Conservation (phyloP, 2,797 vertebrate species). For the Rhinichthys osculus region DNA sequence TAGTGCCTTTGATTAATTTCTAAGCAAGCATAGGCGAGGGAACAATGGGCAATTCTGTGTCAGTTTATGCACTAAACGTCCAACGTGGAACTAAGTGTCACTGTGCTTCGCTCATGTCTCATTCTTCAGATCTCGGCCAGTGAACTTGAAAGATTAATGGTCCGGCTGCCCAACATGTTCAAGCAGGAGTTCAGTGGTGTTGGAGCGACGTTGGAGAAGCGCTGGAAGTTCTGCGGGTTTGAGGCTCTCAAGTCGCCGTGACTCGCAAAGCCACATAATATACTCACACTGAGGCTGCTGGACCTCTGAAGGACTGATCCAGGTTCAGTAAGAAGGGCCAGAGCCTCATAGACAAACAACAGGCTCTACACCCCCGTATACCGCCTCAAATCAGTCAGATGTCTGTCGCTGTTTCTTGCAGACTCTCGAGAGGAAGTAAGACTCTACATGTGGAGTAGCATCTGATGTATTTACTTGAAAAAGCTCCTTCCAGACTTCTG, state of each 20-base stretch:
- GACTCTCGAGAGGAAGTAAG: conserved; percentile 44
- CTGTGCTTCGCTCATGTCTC: not conserved
- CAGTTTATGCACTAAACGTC: not conserved
- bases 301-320: conserved; percentile 50
- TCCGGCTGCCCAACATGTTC: conserved; percentile 92
- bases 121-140: conserved; percentile 86
- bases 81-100: not conserved
- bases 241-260: conserved; percentile 89
- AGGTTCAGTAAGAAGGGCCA: conserved; percentile 37
- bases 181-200: conserved; percentile 95
- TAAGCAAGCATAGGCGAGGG: not conserved
- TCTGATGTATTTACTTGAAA: conserved; percentile 80
- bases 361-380: conserved; percentile 32
- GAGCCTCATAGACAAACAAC: conserved; percentile 38
- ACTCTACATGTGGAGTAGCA: conserved; percentile 60
- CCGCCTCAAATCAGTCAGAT: conserved; percentile 29
- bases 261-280: conserved; percentile 63
- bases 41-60: not conserved
- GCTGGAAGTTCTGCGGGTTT: conserved; percentile 97
- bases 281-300: conserved; percentile 37
- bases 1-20: not conserved
- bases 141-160: conserved; percentile 91
- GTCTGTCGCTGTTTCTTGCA: conserved; percentile 11
- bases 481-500: conserved; percentile 68
- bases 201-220: conserved; percentile 93